A percentile compares a stretch with the other conserved stretches of the same genome.
phyloP scores from a whole-genome alignment of 2,888 invertebrate species.

The Polia nebulosa region DNA sequence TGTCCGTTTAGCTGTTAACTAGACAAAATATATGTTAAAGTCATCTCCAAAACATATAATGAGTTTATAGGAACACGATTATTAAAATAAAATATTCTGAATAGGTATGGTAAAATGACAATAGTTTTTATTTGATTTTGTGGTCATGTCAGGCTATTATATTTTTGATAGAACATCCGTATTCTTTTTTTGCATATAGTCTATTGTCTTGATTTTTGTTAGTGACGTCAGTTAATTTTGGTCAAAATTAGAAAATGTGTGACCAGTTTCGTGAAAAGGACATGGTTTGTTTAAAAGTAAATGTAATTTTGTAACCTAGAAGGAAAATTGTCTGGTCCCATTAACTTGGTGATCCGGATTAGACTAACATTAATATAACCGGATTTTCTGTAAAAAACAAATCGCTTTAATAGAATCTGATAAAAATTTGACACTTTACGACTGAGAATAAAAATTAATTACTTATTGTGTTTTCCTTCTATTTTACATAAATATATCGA shows the following conservation, averaged over 20 bases:
- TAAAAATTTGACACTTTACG: neutral
- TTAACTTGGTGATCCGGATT: no score
- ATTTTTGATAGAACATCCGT: conserved; percentile 33
- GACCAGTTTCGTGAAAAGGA: neutral
- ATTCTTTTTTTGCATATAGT: conserved; percentile 21
- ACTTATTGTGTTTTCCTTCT: neutral
- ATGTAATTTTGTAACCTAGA: neutral
- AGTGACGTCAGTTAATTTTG: conserved; percentile 14
- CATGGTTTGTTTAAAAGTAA: neutral
- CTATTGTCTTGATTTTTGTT: conserved; percentile 43
- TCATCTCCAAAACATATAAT: conserved; percentile 31
- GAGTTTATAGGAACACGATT: conserved; percentile 30
- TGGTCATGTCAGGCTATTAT: conserved; percentile 41
- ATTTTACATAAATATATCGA: conserved; percentile 28
- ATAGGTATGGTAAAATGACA: conserved; percentile 52
- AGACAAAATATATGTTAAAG: conserved; percentile 32
- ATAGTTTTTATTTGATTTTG: conserved; percentile 45
- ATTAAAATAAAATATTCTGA: conserved; percentile 49
- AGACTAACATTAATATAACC: no score
- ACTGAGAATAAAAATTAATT: neutral
- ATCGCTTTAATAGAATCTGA: neutral
- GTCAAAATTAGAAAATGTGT: neutral
- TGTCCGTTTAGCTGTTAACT: conserved; percentile 33
- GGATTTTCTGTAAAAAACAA: neutral
- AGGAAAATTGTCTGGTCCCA: neutral